Base-by-base conservation (phyloP, 1,140 invertebrate genomes). In the Halictus rubicundus region DNA sequence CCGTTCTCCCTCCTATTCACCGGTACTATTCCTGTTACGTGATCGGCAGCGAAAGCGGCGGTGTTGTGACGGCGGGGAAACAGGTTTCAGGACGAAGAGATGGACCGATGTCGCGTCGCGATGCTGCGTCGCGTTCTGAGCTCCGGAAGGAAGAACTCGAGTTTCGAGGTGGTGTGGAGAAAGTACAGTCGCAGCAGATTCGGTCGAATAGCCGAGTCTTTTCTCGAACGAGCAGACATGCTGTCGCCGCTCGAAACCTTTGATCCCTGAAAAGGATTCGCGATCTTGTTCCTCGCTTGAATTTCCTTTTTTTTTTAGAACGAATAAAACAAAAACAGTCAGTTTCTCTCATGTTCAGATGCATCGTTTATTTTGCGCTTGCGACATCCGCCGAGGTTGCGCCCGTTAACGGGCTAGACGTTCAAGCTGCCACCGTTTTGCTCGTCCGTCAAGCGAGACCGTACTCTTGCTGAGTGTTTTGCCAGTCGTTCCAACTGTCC, bases 401-500 rank as follows among this genome's bases (percentile, higher is more conserved):
- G 5, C 54, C n/a, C 54, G 1, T 57, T n/a, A n/a, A n/a, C n/a
- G n/a, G n/a, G n/a, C n/a, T n/a, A n/a, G n/a, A n/a, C n/a, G n/a
- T n/a, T n/a, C n/a, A n/a, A n/a, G n/a, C n/a, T n/a, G n/a, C n/a
- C n/a, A n/a, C n/a, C n/a, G n/a, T n/a, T n/a, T n/a, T n/a, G 54
- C 9, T 21, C 54, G 59, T 21, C 27, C 63, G 10, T 63, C 0
- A 71, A 23, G 32, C 25, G 0, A 4, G 14, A 2, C 39, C 32
- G 16, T 81, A 77, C 0, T 63, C n/a, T 0, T 61, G 14, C 66
- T 83, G 61, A 16, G 73, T 84, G 4, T 68, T 52, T 10, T 88
- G 78, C 90, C 90, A 91, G 6, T 80, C 52, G 16, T 85, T 63
- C 89, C 87, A 90, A n/a, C 77, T 85, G 54, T 89, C 75, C 89